Percentiles rank a stretch among this genome's conserved stretches.
Evolutionary conservation across 2,113 vertebrate genomes (phyloP).

Genomic region (Chauna torquata): DNA sequence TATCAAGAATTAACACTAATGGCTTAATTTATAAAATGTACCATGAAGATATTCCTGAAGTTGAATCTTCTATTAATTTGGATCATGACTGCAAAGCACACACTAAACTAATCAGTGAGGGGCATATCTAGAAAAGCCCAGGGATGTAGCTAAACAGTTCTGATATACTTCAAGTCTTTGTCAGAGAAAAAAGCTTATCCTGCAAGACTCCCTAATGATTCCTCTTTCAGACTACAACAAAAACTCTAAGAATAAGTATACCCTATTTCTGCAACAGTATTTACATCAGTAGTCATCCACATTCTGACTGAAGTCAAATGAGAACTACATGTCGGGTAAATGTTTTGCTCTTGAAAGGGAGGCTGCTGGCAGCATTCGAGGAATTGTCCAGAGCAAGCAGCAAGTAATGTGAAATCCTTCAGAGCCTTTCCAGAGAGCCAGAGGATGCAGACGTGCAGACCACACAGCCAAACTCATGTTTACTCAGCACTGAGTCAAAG

Average conservation of each 20-base stretch:
- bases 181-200: background rate
- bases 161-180: background rate
- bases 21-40: background rate
- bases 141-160: background rate
- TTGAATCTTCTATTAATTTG: background rate
- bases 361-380: background rate
- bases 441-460: background rate
- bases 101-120: background rate
- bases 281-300: background rate
- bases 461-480: accelerated
- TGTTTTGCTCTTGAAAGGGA: background rate
- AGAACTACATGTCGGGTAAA: background rate
- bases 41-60: background rate
- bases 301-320: background rate
- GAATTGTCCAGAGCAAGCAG: background rate
- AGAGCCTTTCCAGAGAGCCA: accelerated
- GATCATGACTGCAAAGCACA: background rate
- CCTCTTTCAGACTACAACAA: background rate
- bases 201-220: background rate
- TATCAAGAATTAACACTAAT: background rate
- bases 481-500: background rate
- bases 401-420: background rate
- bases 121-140: background rate
- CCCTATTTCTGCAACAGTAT: background rate
- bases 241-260: background rate